These are phyloP conservation scores for Patella pellucida DNA, from an alignment of 2,888 invertebrate species.

Conservation along the genomic window DNA sequence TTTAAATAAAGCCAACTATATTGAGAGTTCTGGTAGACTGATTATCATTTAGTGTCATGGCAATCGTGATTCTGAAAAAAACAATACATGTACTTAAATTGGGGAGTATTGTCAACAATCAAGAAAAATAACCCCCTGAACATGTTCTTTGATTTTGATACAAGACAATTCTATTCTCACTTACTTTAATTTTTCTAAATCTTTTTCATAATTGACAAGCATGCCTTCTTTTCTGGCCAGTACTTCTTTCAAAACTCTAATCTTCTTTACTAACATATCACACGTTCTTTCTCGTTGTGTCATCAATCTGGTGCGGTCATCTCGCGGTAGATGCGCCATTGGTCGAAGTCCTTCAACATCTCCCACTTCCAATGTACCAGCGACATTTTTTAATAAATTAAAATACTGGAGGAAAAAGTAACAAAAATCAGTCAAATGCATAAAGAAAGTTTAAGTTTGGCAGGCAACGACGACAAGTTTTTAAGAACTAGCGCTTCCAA, in stretches of 20 bases:
- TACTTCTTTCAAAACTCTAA: constrained; percentile 61
- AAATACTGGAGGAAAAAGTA: constrained; percentile 55
- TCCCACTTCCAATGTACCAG: constrained; percentile 63
- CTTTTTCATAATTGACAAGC: constrained; percentile 69
- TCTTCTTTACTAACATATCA: constrained; percentile 57
- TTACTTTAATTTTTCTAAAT: constrained; percentile 68
- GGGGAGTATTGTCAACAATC: not conserved
- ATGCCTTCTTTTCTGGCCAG: constrained; percentile 67
- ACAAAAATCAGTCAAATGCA: no score
- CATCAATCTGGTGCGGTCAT: constrained; percentile 63
- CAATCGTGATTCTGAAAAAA: no score
- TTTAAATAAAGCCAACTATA: no score
- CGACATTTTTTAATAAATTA: constrained; percentile 59
- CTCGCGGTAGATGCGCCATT: constrained; percentile 66
- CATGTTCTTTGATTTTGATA: not conserved
- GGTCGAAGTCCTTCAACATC: constrained; percentile 63
- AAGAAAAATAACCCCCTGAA: not conserved
- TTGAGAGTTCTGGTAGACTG: no score
- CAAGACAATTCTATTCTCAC: constrained; percentile 6
- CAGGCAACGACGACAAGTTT: no score
- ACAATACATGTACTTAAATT: no score
- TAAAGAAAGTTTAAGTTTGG: no score
- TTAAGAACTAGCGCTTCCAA: no score
- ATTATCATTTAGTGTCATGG: no score
- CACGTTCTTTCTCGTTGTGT: constrained; percentile 58